A percentile compares a stretch with the other conserved stretches of the same genome.
Evolutionary conservation across 2,797 vertebrate species (phyloP).

Genomic region (Botia kubotai): DNA sequence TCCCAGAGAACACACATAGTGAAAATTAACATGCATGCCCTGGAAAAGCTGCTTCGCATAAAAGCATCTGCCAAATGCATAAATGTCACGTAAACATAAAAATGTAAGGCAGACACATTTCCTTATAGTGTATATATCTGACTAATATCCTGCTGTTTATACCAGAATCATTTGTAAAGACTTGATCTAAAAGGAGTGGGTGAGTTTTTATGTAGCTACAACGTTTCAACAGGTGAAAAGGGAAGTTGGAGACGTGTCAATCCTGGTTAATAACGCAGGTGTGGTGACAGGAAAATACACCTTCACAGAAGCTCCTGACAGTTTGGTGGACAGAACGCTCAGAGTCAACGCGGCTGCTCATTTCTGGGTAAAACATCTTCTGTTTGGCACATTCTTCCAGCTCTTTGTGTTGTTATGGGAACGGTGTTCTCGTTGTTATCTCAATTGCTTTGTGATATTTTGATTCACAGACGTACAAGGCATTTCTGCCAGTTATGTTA

Average conservation of each 20-base stretch:
- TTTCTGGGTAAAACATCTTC: constrained; percentile 50
- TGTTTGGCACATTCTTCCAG: not conserved
- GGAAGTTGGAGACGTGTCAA: constrained; percentile 56
- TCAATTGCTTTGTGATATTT: not conserved
- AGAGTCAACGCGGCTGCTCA: constrained; percentile 58
- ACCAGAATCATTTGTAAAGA: no score
- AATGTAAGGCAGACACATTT: no score
- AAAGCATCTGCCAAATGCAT: no score
- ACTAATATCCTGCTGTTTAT: no score
- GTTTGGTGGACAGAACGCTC: constrained; percentile 56
- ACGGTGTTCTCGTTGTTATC: constrained; percentile 17
- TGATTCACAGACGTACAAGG: constrained; percentile 59
- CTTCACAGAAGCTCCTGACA: constrained; percentile 57
- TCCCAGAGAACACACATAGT: no score
- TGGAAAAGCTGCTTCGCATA: no score
- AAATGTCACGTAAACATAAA: no score
- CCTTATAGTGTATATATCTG: no score
- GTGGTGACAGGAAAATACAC: constrained; percentile 55
- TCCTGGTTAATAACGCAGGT: constrained; percentile 59
- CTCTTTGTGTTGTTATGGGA: constrained; percentile 8
- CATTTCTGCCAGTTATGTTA: constrained; percentile 57
- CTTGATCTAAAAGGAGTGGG: no score
- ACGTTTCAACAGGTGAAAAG: constrained; percentile 54
- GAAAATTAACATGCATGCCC: no score
- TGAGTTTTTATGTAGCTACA: not conserved